phyloP scores from a whole-genome alignment of 2,113 vertebrate species.

The Azemiops feae region DNA sequence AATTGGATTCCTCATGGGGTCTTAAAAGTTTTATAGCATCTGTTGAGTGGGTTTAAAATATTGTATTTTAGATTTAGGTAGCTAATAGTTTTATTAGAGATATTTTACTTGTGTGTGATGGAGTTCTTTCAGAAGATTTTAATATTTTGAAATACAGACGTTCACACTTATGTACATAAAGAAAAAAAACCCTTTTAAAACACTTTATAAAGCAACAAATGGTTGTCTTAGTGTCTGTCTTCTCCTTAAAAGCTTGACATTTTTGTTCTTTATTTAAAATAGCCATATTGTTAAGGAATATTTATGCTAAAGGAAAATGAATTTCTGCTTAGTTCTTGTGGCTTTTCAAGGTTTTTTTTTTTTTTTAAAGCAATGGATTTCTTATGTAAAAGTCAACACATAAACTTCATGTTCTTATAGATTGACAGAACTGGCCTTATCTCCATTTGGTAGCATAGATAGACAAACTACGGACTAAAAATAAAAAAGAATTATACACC shows the following conservation, averaged over 20 bases:
- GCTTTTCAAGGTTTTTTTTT: background rate
- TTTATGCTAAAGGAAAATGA: background rate
- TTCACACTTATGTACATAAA: rapidly evolving
- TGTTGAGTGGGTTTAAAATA: slow-evolving; percentile 11
- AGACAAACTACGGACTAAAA: slow-evolving; percentile 22
- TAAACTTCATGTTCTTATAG: background rate
- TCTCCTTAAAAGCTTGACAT: background rate
- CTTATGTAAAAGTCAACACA: background rate
- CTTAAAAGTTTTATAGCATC: slow-evolving; percentile 1
- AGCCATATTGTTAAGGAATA: background rate
- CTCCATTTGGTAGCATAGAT: slow-evolving; percentile 10
- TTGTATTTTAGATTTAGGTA: slow-evolving; percentile 19
- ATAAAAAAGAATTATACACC: background rate
- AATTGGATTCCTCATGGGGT: background rate
- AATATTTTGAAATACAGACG: background rate
- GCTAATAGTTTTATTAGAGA: slow-evolving; percentile 11
- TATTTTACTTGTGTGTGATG: background rate
- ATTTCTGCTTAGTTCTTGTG: background rate
- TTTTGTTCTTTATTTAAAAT: background rate
- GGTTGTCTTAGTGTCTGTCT: rapidly evolving
- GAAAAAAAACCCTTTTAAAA: too few relatives aligned
- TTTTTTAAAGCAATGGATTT: background rate
- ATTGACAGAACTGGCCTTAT: background rate
- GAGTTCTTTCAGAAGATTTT: background rate
- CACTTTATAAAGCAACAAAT: background rate